Percentiles rank a stretch among this genome's conserved stretches.
Evolutionary conservation across 2,797 vertebrate species (phyloP).

Genomic region (Sebastes matsubarae): DNA sequence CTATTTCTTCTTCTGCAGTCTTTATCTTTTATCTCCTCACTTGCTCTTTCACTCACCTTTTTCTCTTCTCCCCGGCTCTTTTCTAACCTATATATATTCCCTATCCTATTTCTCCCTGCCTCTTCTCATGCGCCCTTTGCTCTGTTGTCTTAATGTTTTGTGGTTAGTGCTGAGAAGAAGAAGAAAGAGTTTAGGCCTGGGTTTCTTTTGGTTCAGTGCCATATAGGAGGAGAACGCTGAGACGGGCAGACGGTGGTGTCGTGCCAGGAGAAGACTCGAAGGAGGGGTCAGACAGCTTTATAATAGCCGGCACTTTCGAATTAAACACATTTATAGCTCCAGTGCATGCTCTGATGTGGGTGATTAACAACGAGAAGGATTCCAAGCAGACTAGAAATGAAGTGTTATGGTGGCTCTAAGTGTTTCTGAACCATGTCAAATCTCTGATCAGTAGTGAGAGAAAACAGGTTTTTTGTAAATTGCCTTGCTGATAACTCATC

Average conservation of each 20-base stretch:
- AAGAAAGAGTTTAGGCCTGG: not conserved
- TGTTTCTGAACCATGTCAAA: slow-evolving; percentile 31
- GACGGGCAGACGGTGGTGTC: not conserved
- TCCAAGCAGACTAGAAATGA: not conserved
- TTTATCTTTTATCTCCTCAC: not conserved
- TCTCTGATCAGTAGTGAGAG: slow-evolving; percentile 1
- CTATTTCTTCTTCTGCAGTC: not conserved
- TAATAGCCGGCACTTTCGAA: slow-evolving; percentile 10
- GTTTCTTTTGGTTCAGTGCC: not conserved
- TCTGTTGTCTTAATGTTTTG: not conserved
- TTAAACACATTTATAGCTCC: slow-evolving; percentile 34
- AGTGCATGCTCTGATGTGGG: slow-evolving; percentile 13
- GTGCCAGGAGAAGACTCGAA: not conserved
- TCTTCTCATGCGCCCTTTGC: not conserved
- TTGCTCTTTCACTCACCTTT: not conserved
- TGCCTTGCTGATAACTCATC: slow-evolving; percentile 30
- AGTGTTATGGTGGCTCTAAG: slow-evolving; percentile 1
- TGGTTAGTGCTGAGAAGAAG: not conserved
- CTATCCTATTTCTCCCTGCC: not conserved
- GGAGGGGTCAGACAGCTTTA: slow-evolving; percentile 18
- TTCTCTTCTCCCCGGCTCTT: not conserved
- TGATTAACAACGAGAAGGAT: slow-evolving; percentile 11
- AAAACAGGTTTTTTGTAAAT: not conserved
- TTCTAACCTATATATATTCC: not conserved
- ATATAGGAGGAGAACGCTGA: not conserved